phyloP scores from a whole-genome alignment of 2,888 invertebrate genomes.

The Colostygia pectinataria region DNA sequence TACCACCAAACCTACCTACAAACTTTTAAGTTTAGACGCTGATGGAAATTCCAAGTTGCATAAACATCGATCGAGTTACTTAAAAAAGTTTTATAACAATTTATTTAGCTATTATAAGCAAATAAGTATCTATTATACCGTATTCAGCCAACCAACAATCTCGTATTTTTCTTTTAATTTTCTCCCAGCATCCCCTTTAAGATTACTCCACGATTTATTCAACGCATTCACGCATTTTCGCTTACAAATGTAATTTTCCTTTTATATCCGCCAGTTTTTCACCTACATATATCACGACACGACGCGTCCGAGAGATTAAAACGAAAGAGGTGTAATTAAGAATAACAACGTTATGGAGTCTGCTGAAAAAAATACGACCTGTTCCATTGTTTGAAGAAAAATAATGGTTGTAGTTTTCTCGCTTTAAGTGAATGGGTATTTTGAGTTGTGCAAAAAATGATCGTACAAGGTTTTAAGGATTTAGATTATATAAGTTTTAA shows the following conservation, averaged over 20 bases:
- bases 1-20: too few relatives aligned
- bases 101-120: too few relatives aligned
- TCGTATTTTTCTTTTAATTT: constrained; percentile 13
- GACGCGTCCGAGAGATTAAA: constrained; percentile 19
- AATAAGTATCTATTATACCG: too few relatives aligned
- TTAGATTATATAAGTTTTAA: too few relatives aligned
- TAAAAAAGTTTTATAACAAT: too few relatives aligned
- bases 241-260: constrained; percentile 20
- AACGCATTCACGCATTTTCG: constrained; percentile 19
- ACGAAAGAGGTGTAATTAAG: constrained; percentile 28
- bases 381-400: constrained; percentile 21
- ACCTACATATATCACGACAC: constrained; percentile 17
- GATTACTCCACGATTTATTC: constrained; percentile 22
- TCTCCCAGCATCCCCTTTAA: constrained; percentile 9
- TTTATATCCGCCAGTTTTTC: constrained; percentile 17
- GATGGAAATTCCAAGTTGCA: too few relatives aligned
- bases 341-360: constrained; percentile 23
- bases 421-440: neutral
- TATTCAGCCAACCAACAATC: constrained; percentile 6
- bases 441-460: too few relatives aligned
- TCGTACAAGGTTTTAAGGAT: too few relatives aligned
- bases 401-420: constrained; percentile 18
- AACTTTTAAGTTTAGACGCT: too few relatives aligned
- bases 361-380: constrained; percentile 26
- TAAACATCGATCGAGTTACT: too few relatives aligned